Evolutionary conservation across 2,888 invertebrate species (phyloP).

Genomic region (Leptura quadrifasciata): DNA sequence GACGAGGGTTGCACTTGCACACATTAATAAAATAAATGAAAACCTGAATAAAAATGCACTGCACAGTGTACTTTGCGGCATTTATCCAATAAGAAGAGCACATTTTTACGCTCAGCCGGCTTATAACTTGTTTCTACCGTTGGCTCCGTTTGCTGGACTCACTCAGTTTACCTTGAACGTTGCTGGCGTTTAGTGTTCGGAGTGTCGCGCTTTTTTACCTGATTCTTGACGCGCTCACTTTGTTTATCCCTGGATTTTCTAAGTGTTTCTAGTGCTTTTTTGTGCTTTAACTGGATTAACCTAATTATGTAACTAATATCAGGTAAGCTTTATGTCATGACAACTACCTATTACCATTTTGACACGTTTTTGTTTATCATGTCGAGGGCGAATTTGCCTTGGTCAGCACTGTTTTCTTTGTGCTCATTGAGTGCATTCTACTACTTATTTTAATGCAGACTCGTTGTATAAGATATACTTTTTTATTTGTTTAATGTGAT

Average conservation of each 20-base stretch:
- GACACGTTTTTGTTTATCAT: slow-evolving; percentile 12
- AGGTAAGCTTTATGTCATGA: slow-evolving; percentile 46
- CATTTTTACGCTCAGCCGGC: slow-evolving; percentile 62
- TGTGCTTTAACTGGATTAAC: slow-evolving; percentile 38
- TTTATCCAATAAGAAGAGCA: slow-evolving; percentile 57
- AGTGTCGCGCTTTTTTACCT: slow-evolving; percentile 36
- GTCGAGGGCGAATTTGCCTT: slow-evolving; percentile 15
- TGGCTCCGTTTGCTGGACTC: slow-evolving; percentile 47
- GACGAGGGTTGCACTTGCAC: not conserved
- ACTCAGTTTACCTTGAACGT: slow-evolving; percentile 66
- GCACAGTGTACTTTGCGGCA: slow-evolving; percentile 37
- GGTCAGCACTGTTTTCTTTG: slow-evolving; percentile 32
- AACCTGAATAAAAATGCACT: slow-evolving; percentile 37
- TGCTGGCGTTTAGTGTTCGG: slow-evolving; percentile 50
- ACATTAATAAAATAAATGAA: slow-evolving; percentile 15
- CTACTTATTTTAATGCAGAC: slow-evolving; percentile 1
- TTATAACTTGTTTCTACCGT: slow-evolving; percentile 64
- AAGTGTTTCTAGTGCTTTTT: slow-evolving; percentile 39
- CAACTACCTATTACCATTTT: not conserved
- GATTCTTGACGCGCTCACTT: slow-evolving; percentile 31
- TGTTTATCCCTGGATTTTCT: slow-evolving; percentile 39
- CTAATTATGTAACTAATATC: slow-evolving; percentile 17
- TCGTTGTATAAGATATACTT: slow-evolving; percentile 20
- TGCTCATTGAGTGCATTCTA: slow-evolving; percentile 6
- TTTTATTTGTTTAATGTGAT: slow-evolving; percentile 5